These are phyloP conservation scores for Phymanthus crucifer DNA, from an alignment of 92 coral and sea anemone genomes.

Conservation along the genomic window DNA sequence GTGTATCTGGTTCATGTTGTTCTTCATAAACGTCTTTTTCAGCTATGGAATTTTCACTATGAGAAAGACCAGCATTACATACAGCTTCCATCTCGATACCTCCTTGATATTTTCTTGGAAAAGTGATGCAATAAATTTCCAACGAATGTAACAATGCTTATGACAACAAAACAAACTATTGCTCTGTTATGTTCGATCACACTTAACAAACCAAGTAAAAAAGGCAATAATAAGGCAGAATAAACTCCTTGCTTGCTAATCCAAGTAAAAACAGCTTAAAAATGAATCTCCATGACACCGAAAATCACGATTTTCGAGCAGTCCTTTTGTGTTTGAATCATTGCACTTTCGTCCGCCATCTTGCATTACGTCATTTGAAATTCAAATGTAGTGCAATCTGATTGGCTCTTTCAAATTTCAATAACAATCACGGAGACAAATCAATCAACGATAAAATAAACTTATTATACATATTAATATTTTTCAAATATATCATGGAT, in stretches of 20 bases:
- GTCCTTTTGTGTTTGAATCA: not conserved
- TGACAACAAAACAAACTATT: not conserved
- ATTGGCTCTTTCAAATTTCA: not conserved
- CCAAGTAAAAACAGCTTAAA: not conserved
- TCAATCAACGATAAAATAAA: not conserved
- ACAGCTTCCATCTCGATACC: slow-evolving; percentile 15
- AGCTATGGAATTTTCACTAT: not conserved
- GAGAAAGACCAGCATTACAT: not conserved
- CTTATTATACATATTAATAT: not conserved
- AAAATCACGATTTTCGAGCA: not conserved
- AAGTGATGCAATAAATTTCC: not conserved
- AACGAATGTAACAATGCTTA: not conserved
- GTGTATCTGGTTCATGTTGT: not conserved
- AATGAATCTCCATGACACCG: not conserved
- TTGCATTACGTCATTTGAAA: slow-evolving; percentile 34
- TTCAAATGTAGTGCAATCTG: not conserved
- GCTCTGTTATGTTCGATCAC: not conserved
- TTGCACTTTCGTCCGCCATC: slow-evolving; percentile 37
- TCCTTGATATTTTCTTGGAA: not conserved
- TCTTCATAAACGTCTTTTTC: not conserved
- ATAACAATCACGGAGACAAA: not conserved
- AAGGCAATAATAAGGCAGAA: not conserved
- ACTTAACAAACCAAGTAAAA: not conserved
- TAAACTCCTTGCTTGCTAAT: not conserved
- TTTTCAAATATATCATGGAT: not conserved